Evolutionary conservation across 1,140 invertebrate genomes (phyloP).

Genomic region (Penaeus indicus): DNA sequence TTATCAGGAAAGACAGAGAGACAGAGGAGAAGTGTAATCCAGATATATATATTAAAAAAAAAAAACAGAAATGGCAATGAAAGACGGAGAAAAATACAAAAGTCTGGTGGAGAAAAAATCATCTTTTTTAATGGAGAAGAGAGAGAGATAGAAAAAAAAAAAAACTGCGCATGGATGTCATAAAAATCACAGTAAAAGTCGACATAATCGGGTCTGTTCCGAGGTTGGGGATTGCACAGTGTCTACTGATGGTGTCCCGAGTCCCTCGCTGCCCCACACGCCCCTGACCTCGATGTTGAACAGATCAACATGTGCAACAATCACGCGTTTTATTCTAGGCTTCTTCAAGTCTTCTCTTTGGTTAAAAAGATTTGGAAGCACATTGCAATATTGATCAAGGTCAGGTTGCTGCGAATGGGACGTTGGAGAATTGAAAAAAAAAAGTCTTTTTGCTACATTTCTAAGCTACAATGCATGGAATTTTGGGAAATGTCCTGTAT

Average conservation of each 20-base stretch:
- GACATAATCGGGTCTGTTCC: constrained; percentile 57
- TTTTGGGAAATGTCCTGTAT: constrained; percentile 62
- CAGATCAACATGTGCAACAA: constrained; percentile 7
- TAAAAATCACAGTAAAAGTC: constrained; percentile 33
- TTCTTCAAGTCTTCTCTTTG: neutral
- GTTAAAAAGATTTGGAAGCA: neutral
- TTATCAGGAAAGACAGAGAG: constrained; percentile 36
- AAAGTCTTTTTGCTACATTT: constrained; percentile 46
- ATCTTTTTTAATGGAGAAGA: neutral
- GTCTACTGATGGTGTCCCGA: constrained; percentile 57
- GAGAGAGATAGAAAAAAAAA: neutral
- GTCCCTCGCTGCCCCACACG: constrained; percentile 55
- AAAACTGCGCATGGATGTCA: constrained; percentile 57
- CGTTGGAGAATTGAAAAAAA: constrained; percentile 48
- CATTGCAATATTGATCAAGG: constrained; percentile 40
- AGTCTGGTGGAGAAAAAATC: constrained; percentile 45
- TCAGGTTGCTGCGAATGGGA: constrained; percentile 60
- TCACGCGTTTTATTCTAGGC: neutral
- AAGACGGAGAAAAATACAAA: constrained; percentile 13
- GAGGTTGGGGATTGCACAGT: constrained; percentile 60
- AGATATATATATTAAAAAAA: constrained; percentile 23
- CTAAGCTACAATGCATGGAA: constrained; percentile 64
- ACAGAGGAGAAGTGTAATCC: constrained; percentile 27
- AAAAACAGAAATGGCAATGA: constrained; percentile 38
- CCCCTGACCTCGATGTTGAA: constrained; percentile 54